Evolutionary conservation across 2,888 invertebrate species (phyloP).

Genomic region (Microdon myrmicae): DNA sequence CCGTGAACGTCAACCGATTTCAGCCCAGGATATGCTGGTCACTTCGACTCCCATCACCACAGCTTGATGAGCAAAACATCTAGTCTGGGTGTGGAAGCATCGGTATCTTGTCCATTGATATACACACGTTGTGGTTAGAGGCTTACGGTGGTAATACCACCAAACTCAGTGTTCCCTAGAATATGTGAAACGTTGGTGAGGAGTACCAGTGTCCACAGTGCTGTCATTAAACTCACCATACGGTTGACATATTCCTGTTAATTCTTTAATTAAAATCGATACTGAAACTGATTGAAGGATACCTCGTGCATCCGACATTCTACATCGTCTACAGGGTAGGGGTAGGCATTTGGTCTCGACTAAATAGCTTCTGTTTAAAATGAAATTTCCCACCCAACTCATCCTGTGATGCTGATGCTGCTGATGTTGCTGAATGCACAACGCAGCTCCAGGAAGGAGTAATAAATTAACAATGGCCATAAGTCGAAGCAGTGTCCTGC

Average conservation of each 20-base stretch:
- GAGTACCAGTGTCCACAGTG: constrained; percentile 30
- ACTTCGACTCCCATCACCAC: background rate
- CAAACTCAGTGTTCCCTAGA: constrained; percentile 30
- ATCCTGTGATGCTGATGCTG: background rate
- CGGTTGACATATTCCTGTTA: constrained; percentile 53
- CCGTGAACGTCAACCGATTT: constrained; percentile 41
- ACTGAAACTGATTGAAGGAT: constrained; percentile 54
- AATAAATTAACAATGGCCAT: constrained; percentile 51
- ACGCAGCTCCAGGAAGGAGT: constrained; percentile 29
- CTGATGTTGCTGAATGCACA: constrained; percentile 16
- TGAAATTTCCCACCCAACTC: constrained; percentile 32
- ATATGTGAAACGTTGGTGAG: constrained; percentile 27
- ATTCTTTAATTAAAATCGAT: constrained; percentile 56
- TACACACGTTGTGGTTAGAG: background rate
- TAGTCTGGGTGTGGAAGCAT: constrained; percentile 1
- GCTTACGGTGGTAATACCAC: constrained; percentile 1
- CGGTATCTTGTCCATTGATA: constrained; percentile 8
- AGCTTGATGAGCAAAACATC: constrained; percentile 1
- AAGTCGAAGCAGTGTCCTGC: constrained; percentile 27
- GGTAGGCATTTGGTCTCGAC: constrained; percentile 31
- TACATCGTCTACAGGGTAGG: background rate
- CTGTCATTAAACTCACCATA: constrained; percentile 51
- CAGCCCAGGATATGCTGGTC: constrained; percentile 8
- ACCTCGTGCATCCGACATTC: constrained; percentile 5
- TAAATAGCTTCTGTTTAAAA: constrained; percentile 53